Percentiles rank a stretch among this genome's conserved stretches.
Evolutionary conservation across 1,140 invertebrate species (phyloP).

Genomic region (Drosophila albomicans): DNA sequence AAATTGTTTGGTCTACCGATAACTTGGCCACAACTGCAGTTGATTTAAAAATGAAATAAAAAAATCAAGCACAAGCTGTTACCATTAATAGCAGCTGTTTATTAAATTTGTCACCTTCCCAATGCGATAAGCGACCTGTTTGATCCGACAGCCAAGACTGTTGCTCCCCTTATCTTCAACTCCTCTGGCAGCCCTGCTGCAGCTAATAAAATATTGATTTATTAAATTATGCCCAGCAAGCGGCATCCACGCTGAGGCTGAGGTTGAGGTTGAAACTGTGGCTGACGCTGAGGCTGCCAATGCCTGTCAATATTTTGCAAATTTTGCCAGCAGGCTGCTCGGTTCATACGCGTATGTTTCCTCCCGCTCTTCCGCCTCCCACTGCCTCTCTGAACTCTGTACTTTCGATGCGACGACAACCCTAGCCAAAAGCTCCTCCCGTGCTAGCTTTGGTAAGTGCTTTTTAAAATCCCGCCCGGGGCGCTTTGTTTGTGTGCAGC

Average conservation of each 20-base stretch:
- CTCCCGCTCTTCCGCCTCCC: background rate
- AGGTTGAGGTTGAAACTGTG: background rate
- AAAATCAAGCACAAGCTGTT: background rate
- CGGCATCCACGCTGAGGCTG: conserved; percentile 9
- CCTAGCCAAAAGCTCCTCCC: conserved; percentile 6
- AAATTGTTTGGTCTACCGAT: background rate
- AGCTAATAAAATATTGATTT: conserved; percentile 81
- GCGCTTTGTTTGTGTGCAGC: conserved; percentile 75
- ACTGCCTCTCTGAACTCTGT: background rate
- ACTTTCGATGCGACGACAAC: background rate
- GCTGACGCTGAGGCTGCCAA: conserved; percentile 22
- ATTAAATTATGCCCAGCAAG: conserved; percentile 68
- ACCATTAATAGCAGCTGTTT: conserved; percentile 30
- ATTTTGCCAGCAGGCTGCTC: conserved; percentile 59
- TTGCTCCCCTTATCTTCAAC: background rate
- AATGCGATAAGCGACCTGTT: conserved; percentile 35
- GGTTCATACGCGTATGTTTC: conserved; percentile 9
- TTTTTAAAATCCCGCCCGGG: conserved; percentile 76
- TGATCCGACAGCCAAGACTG: conserved; percentile 8
- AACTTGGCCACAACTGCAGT: background rate
- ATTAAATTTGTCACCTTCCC: conserved; percentile 34
- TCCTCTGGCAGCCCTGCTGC: conserved; percentile 9
- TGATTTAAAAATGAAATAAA: too few species aligned
- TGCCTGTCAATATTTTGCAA: conserved; percentile 76
- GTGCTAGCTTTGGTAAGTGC: conserved; percentile 73